Percentiles rank a stretch among this genome's conserved stretches.
These are phyloP conservation scores for Tachina fera DNA, from an alignment of 2,888 invertebrate species.

Conservation along the genomic window DNA sequence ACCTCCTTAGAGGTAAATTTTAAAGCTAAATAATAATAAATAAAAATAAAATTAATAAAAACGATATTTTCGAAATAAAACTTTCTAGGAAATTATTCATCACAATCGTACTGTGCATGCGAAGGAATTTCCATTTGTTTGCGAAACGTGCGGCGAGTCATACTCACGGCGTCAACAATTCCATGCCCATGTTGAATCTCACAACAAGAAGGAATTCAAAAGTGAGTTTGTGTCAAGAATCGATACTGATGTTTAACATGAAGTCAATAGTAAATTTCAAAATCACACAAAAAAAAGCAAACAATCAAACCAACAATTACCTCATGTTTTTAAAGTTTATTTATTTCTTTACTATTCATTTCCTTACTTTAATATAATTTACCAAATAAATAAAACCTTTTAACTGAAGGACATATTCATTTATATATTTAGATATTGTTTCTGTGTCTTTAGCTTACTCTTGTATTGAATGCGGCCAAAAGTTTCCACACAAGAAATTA, in stretches of 20 bases:
- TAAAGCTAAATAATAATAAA: neutral
- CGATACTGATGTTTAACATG: constrained; percentile 67
- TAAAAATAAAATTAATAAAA: neutral
- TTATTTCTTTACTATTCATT: neutral
- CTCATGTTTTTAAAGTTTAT: neutral
- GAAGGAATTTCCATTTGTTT: constrained; percentile 83
- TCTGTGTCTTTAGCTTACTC: constrained; percentile 77
- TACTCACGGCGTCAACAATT: constrained; percentile 83
- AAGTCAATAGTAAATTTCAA: constrained; percentile 68
- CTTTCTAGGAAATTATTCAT: constrained; percentile 80
- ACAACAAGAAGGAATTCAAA: constrained; percentile 83
- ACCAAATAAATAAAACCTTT: neutral
- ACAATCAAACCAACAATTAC: constrained; percentile 8
- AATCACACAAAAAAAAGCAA: constrained; percentile 16
- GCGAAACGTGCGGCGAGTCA: constrained; percentile 82
- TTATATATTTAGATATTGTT: constrained; percentile 56
- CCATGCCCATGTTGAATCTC: constrained; percentile 82
- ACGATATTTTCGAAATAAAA: neutral
- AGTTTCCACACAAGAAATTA: constrained; percentile 81
- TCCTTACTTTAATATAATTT: neutral
- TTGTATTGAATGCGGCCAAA: constrained; percentile 81
- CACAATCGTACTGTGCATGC: constrained; percentile 82
- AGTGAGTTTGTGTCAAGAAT: constrained; percentile 79
- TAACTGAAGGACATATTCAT: constrained; percentile 22
- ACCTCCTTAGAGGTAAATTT: constrained; percentile 79